phyloP scores from a whole-genome alignment of 1,140 invertebrate species.

The Odontomachus brunneus region DNA sequence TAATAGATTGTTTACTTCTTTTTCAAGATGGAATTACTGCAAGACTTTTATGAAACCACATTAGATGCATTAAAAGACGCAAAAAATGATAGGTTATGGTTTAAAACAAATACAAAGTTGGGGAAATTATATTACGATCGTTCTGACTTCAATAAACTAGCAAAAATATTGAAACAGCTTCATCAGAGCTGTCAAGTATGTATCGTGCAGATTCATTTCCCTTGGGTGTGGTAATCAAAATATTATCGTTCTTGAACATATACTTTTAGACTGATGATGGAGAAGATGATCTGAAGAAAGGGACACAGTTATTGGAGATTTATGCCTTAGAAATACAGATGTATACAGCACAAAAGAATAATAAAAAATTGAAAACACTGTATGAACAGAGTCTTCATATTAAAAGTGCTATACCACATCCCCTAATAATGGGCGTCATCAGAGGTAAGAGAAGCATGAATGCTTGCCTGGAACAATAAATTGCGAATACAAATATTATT shows the following conservation, averaged over 20 bases:
- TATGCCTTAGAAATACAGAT: conserved; percentile 99
- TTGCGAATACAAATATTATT: background rate
- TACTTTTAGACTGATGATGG: conserved; percentile 96
- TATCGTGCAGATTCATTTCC: conserved; percentile 26
- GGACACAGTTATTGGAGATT: conserved; percentile 98
- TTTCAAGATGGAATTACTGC: conserved; percentile 97
- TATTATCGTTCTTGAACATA: conserved; percentile 8
- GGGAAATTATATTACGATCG: conserved; percentile 99
- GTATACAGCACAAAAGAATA: conserved; percentile 99
- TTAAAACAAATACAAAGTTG: conserved; percentile 99
- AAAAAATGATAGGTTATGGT: conserved; percentile 99
- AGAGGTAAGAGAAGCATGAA: conserved; percentile 88
- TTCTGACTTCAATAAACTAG: conserved; percentile 96
- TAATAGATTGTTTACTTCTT: conserved; percentile 69
- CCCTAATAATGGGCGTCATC: conserved; percentile 99
- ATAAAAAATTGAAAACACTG: conserved; percentile 98
- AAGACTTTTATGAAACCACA: conserved; percentile 99
- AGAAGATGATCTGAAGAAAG: conserved; percentile 99
- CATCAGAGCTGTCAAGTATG: conserved; percentile 97
- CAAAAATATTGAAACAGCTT: conserved; percentile 98
- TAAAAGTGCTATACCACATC: conserved; percentile 99
- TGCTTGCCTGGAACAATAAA: background rate
- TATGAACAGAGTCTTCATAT: conserved; percentile 99
- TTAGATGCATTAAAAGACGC: conserved; percentile 99
- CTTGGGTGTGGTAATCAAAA: background rate